These are phyloP conservation scores for Uropsilus gracilis DNA, from an alignment of 2,113 vertebrate species.

Conservation along the genomic window DNA sequence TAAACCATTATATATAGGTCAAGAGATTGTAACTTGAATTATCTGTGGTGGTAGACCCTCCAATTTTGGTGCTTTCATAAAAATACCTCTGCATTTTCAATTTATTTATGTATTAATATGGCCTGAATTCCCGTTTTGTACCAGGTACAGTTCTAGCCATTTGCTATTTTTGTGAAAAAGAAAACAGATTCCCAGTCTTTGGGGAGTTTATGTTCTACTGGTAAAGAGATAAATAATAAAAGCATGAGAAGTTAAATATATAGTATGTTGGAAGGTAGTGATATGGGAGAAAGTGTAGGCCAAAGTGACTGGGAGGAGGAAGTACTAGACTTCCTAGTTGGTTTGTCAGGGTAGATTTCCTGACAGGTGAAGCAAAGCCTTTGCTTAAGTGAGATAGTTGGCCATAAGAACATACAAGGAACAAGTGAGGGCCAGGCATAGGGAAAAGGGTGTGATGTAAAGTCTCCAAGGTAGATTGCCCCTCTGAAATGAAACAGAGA, in stretches of 20 bases:
- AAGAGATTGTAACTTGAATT: neutral
- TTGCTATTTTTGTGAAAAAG: slow-evolving; percentile 9
- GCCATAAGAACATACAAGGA: neutral
- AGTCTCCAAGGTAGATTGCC: neutral
- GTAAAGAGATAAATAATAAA: neutral
- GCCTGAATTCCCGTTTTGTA: neutral
- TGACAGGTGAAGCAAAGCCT: neutral
- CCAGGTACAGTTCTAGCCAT: neutral
- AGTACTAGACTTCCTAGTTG: neutral
- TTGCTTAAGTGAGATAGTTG: neutral
- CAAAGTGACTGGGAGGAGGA: neutral
- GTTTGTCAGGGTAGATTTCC: neutral
- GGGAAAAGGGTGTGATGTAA: neutral
- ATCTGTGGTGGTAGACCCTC: neutral
- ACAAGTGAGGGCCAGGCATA: neutral
- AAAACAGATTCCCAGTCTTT: neutral
- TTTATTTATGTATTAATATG: neutral
- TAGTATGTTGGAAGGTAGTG: neutral
- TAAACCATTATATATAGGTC: neutral
- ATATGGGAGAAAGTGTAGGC: neutral
- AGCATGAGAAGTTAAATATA: slow-evolving; percentile 8
- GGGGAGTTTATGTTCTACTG: neutral
- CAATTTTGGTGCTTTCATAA: neutral
- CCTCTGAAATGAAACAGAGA: neutral
- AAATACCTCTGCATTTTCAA: slow-evolving; percentile 31